phyloP scores from a whole-genome alignment of 92 coral and sea anemone genomes.

The Epizoanthus stellaris region DNA sequence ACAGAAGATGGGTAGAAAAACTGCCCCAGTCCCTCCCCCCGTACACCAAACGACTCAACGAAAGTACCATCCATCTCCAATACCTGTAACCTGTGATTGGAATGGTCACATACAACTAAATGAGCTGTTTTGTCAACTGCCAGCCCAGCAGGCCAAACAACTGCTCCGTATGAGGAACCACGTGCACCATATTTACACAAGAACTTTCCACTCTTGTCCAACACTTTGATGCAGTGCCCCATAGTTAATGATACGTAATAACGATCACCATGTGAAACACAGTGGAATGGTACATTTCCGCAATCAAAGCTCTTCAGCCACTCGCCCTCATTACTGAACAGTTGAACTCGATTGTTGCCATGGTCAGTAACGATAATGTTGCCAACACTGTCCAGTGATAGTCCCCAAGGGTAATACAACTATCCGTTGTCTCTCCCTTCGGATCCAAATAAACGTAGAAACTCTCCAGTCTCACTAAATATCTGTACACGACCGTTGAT shows the following conservation, averaged over 20 bases:
- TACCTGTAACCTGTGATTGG: constrained; percentile 24
- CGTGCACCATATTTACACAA: neutral
- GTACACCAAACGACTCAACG: neutral
- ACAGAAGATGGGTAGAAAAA: constrained; percentile 31
- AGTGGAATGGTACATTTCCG: neutral
- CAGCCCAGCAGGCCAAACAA: neutral
- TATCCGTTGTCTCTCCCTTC: constrained; percentile 19
- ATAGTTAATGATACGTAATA: constrained; percentile 6
- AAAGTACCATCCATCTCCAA: constrained; percentile 18
- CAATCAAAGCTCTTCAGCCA: neutral
- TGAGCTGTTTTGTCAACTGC: neutral
- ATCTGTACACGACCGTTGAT: constrained; percentile 1
- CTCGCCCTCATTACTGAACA: constrained; percentile 17
- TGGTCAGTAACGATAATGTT: constrained; percentile 39
- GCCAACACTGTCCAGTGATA: neutral
- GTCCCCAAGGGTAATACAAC: neutral
- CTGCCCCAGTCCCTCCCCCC: constrained; percentile 43
- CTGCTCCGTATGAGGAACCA: neutral
- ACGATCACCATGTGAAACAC: neutral
- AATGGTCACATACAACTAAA: neutral
- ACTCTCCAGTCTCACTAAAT: neutral
- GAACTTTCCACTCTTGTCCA: constrained; percentile 11
- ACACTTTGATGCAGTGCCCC: constrained; percentile 8
- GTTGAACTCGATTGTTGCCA: constrained; percentile 2
- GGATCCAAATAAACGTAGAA: neutral